These are phyloP conservation scores for Plutella xylostella DNA, from an alignment of 2,888 invertebrate species.

Conservation along the genomic window DNA sequence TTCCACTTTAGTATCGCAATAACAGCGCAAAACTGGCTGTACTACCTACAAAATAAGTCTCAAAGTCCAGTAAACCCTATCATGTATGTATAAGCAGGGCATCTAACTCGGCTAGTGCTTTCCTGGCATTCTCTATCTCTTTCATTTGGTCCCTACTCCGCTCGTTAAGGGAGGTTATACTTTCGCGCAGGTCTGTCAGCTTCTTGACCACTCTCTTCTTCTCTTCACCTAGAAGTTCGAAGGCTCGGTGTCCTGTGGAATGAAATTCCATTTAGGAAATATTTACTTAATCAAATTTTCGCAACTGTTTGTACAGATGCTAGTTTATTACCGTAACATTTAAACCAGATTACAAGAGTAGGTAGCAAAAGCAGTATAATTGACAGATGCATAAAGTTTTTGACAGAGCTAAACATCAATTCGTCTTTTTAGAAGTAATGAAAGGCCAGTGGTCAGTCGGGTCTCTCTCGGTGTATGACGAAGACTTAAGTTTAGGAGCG, in stretches of 20 bases:
- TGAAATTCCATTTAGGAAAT: too few relatives aligned
- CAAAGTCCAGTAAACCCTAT: too few relatives aligned
- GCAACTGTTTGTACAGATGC: too few relatives aligned
- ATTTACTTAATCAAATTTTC: too few relatives aligned
- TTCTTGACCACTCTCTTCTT: conserved; percentile 28
- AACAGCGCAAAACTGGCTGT: too few relatives aligned
- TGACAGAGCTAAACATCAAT: background rate
- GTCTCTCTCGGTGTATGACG: background rate
- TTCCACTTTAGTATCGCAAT: too few relatives aligned
- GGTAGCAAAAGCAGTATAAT: background rate
- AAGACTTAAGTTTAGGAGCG: background rate
- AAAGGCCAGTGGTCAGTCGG: background rate
- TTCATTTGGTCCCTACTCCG: conserved; percentile 33
- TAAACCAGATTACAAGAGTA: too few relatives aligned
- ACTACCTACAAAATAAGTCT: too few relatives aligned
- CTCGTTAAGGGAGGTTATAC: conserved; percentile 29
- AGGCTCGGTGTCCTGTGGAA: conserved; percentile 36
- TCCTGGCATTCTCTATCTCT: conserved; percentile 31
- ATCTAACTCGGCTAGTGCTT: conserved; percentile 32
- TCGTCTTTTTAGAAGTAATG: background rate
- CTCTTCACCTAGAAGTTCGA: conserved; percentile 35
- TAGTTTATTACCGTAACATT: too few relatives aligned
- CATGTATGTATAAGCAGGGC: conserved; percentile 27
- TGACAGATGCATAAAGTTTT: background rate
- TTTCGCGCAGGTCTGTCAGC: conserved; percentile 28